Conservation (phyloP, 2,888 invertebrate species). For the Endotricha flammealis region DNA sequence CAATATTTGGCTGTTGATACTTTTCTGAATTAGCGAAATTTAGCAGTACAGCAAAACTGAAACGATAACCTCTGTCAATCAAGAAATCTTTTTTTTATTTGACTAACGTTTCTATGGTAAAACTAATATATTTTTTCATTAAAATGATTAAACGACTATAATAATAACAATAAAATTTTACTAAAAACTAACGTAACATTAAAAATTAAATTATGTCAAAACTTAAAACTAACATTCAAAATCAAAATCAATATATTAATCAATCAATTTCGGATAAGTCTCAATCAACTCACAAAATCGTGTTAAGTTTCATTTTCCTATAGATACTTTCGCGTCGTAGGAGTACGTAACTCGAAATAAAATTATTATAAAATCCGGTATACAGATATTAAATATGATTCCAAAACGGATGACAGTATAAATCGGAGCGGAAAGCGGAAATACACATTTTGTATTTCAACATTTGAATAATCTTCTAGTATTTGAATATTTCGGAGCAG, state of each 20-base stretch:
- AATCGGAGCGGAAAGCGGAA: constrained; percentile 1
- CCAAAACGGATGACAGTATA: background rate
- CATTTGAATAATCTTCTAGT: background rate
- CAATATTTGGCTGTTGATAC: constrained; percentile 78
- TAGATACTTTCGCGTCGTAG: background rate
- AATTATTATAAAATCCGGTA: background rate
- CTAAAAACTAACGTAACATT: too few species aligned
- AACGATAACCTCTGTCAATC: constrained; percentile 11
- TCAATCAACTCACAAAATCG: background rate
- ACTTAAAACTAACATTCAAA: background rate
- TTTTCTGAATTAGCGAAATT: constrained; percentile 18
- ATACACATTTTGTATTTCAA: background rate
- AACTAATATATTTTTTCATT: too few species aligned
- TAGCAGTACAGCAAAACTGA: constrained; percentile 22
- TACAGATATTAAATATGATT: background rate
- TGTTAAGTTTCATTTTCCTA: background rate
- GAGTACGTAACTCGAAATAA: background rate
- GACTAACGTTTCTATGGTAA: constrained; percentile 3
- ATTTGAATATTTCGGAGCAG: background rate
- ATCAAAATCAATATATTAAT: background rate
- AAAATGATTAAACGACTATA: too few species aligned
- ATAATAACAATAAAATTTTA: too few species aligned
- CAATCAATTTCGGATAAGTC: too few species aligned
- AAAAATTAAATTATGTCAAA: too few species aligned
- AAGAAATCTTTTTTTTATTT: background rate